Percentiles rank a stretch among this genome's conserved stretches.
Evolutionary conservation across 2,888 invertebrate species (phyloP).

Genomic region (Brachypalpus laphriformis): DNA sequence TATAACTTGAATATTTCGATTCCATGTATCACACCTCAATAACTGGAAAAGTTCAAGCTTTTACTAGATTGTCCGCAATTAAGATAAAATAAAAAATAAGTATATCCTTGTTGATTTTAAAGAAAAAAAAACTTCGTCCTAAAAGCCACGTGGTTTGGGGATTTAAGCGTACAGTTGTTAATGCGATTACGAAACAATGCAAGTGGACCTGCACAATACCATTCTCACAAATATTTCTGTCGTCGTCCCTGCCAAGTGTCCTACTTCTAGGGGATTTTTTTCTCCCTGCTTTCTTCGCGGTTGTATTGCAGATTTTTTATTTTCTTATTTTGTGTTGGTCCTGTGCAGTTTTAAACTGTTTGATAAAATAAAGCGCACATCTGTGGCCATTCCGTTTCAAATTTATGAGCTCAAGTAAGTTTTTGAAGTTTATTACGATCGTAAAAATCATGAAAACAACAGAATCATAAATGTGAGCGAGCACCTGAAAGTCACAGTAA

Average conservation of each 20-base stretch:
- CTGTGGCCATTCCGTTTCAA: slow-evolving; percentile 64
- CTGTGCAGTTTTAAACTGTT: slow-evolving; percentile 63
- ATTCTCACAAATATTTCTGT: slow-evolving; percentile 34
- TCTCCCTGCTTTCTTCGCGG: slow-evolving; percentile 10
- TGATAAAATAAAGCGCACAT: slow-evolving; percentile 71
- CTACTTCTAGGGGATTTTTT: slow-evolving; percentile 22
- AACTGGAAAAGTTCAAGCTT: not conserved
- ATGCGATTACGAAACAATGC: slow-evolving; percentile 31
- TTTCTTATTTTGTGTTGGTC: slow-evolving; percentile 1
- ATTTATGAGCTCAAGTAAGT: slow-evolving; percentile 72
- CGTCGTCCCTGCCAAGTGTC: slow-evolving; percentile 40
- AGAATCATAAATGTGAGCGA: slow-evolving; percentile 62
- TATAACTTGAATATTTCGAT: too few species aligned
- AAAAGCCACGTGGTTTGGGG: slow-evolving; percentile 36
- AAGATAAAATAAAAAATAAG: not conserved
- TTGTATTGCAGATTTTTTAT: slow-evolving; percentile 15
- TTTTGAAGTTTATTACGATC: slow-evolving; percentile 68
- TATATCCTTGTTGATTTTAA: not conserved
- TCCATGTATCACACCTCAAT: too few species aligned
- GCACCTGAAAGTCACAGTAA: slow-evolving; percentile 60
- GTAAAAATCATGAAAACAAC: slow-evolving; percentile 66
- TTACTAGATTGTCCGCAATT: not conserved
- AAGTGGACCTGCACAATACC: slow-evolving; percentile 39
- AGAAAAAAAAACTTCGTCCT: not conserved
- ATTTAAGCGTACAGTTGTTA: slow-evolving; percentile 27